These are phyloP conservation scores for Halyomorpha halys DNA, from an alignment of 1,140 invertebrate genomes.

Conservation along the genomic window DNA sequence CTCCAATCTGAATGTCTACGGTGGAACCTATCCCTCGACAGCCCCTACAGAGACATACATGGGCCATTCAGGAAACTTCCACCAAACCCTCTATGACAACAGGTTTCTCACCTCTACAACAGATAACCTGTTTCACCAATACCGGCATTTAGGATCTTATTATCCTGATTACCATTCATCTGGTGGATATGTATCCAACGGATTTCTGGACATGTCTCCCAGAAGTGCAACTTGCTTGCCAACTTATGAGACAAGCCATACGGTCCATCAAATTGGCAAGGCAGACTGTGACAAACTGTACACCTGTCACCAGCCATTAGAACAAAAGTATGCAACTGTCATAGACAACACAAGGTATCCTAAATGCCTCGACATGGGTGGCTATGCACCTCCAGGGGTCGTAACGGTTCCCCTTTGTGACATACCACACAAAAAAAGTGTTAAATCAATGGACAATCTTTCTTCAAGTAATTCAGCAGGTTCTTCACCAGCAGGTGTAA, in stretches of 20 bases:
- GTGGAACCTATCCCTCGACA: slow-evolving; percentile 51
- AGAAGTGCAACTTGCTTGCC: slow-evolving; percentile 38
- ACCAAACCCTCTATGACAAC: slow-evolving; percentile 62
- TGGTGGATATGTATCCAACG: slow-evolving; percentile 55
- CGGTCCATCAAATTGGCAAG: slow-evolving; percentile 37
- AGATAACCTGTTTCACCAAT: slow-evolving; percentile 78
- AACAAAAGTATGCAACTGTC: slow-evolving; percentile 38
- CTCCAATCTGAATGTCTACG: slow-evolving; percentile 72
- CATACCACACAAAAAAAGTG: slow-evolving; percentile 26
- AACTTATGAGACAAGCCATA: slow-evolving; percentile 43
- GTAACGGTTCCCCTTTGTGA: slow-evolving; percentile 36
- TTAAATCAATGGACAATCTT: slow-evolving; percentile 42
- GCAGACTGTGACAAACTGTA: slow-evolving; percentile 47
- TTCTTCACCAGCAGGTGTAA: slow-evolving; percentile 42
- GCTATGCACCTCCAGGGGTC: slow-evolving; percentile 35
- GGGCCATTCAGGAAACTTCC: slow-evolving; percentile 56
- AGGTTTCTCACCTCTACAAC: slow-evolving; percentile 55
- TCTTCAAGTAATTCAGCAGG: slow-evolving; percentile 44
- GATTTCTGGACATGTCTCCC: slow-evolving; percentile 58
- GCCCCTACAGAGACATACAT: slow-evolving; percentile 52
- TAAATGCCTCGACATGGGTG: slow-evolving; percentile 38
- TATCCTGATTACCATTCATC: slow-evolving; percentile 64
- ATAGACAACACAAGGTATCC: slow-evolving; percentile 43
- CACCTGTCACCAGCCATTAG: slow-evolving; percentile 35
- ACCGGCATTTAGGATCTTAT: slow-evolving; percentile 62